These are phyloP conservation scores for Chondrilla cf. caribensis DNA, from an alignment of 37 sponge, comb jelly and placozoan species.

Conservation along the genomic window DNA sequence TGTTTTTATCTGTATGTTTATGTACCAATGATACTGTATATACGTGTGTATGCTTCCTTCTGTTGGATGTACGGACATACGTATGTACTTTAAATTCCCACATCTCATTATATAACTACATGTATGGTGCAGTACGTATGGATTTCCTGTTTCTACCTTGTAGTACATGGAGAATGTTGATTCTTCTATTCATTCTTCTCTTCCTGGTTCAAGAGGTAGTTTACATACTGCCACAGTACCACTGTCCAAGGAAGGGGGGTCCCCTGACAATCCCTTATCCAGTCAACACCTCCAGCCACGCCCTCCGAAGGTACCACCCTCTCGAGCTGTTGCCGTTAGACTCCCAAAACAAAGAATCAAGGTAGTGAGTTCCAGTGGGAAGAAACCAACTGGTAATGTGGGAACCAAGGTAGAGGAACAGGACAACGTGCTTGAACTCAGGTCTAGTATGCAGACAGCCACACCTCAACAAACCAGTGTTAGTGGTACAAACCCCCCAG, in stretches of 20 bases:
- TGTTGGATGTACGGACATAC: neutral
- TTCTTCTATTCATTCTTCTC: too few relatives aligned
- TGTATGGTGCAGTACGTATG: too few relatives aligned
- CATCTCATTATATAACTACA: too few relatives aligned
- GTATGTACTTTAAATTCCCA: too few relatives aligned
- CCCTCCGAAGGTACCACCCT: conserved; percentile 16
- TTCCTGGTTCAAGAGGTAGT: neutral
- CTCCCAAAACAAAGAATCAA: neutral
- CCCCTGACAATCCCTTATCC: neutral
- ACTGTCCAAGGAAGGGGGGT: neutral
- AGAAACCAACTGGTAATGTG: neutral
- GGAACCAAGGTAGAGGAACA: too few relatives aligned
- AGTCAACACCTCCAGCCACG: conserved; percentile 6
- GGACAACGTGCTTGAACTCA: too few relatives aligned
- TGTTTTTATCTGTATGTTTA: neutral
- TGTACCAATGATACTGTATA: neutral
- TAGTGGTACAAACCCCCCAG: too few relatives aligned
- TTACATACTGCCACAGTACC: neutral
- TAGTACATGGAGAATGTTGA: too few relatives aligned
- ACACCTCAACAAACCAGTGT: too few relatives aligned
- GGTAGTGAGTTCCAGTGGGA: neutral
- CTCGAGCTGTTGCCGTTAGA: neutral
- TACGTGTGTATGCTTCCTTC: too few relatives aligned
- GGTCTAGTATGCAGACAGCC: too few relatives aligned
- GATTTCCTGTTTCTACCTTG: too few relatives aligned